These are phyloP conservation scores for Chionoecetes opilio DNA, from an alignment of 1,140 invertebrate genomes.

Conservation along the genomic window DNA sequence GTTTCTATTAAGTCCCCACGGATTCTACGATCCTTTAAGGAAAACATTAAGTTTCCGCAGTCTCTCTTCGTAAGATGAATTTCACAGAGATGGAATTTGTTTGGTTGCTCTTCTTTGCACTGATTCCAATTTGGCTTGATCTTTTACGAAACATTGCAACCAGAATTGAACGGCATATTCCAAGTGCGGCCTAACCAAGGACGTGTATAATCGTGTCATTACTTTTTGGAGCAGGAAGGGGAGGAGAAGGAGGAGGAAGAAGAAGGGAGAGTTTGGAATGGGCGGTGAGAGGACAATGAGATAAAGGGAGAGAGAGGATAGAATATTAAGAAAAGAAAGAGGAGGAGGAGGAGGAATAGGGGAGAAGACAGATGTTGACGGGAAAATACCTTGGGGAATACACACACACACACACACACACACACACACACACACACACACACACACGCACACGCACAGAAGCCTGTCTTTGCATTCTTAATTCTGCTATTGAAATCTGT, in stretches of 20 bases:
- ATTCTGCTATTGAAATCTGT: not conserved
- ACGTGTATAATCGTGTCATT: no score
- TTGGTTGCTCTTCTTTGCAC: no score
- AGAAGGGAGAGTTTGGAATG: not conserved
- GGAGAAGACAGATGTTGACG: not conserved
- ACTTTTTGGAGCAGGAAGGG: not conserved
- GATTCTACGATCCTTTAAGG: no score
- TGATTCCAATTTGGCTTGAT: no score
- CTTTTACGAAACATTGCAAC: no score
- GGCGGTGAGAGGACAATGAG: not conserved
- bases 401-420: constrained; percentile 23
- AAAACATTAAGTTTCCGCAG: no score
- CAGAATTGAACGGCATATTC: no score
- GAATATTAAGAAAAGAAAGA: not conserved
- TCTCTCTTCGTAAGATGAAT: no score
- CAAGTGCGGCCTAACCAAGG: no score
- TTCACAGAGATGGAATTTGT: no score
- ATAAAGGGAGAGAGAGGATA: not conserved
- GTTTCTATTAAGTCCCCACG: no score
- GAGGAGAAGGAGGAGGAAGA: not conserved
- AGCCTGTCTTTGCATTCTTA: not conserved
- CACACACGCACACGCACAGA: not conserved
- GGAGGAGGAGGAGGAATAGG: not conserved
- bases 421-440: constrained; percentile 27
- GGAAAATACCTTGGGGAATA: not conserved